These are phyloP conservation scores for Anoplopoma fimbria DNA, from an alignment of 2,113 vertebrate species.

Conservation along the genomic window DNA sequence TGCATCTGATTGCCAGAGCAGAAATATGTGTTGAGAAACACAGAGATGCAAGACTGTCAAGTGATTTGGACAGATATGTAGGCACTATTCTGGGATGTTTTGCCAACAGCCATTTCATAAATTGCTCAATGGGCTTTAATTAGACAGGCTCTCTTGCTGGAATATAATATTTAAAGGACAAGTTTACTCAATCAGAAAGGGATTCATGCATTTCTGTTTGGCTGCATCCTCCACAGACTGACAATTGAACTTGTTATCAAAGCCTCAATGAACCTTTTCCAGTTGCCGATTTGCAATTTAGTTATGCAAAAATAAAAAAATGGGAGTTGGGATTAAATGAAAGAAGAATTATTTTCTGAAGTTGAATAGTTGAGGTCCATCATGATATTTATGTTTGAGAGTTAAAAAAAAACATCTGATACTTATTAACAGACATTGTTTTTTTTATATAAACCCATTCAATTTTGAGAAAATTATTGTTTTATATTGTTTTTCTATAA, in stretches of 20 bases:
- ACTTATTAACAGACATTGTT: background rate
- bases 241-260: background rate
- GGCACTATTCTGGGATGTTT: background rate
- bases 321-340: background rate
- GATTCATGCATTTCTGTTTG: background rate
- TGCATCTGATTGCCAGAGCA: constrained; percentile 19
- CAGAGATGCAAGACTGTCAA: background rate
- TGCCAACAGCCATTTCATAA: background rate
- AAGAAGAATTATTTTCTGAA: background rate
- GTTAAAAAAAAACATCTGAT: background rate
- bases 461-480: background rate
- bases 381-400: background rate
- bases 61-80: background rate
- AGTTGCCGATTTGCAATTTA: background rate
- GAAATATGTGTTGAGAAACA: background rate
- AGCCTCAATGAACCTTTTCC: background rate
- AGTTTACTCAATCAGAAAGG: background rate
- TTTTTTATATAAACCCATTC: background rate
- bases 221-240: background rate
- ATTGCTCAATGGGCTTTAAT: background rate
- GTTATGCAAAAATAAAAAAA: background rate
- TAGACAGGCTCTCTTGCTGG: background rate
- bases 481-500: background rate
- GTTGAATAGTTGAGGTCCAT: background rate
- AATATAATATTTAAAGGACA: background rate